A percentile compares a stretch with the other conserved stretches of the same genome.
phyloP scores from a whole-genome alignment of 2,797 vertebrate species.

The Sebastes trivittatus region DNA sequence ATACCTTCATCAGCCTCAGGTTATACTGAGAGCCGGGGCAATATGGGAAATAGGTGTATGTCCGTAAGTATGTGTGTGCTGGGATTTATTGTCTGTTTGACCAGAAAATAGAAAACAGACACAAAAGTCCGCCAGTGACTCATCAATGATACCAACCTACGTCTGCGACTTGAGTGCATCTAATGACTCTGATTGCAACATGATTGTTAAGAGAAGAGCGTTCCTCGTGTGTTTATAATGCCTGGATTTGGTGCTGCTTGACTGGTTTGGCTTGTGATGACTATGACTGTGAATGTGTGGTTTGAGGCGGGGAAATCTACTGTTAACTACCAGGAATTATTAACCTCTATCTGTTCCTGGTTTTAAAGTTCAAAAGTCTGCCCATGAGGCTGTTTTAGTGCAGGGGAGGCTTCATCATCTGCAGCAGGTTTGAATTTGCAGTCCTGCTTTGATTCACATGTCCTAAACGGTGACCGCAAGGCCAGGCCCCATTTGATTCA shows the following conservation, averaged over 20 bases:
- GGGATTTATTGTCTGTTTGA: conserved; percentile 33
- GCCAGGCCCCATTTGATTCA: conserved; percentile 43
- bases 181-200: conserved; percentile 49
- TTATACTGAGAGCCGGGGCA: conserved; percentile 22
- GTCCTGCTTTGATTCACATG: conserved; percentile 50
- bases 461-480: conserved; percentile 46
- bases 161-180: conserved; percentile 18
- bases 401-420: conserved; percentile 29
- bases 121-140: conserved; percentile 51
- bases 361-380: conserved; percentile 66
- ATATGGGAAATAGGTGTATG: conserved; percentile 36
- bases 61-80: conserved; percentile 14
- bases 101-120: conserved; percentile 24
- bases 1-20: conserved; percentile 64
- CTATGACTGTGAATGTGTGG: conserved; percentile 36
- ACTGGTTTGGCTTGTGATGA: conserved; percentile 46
- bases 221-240: conserved; percentile 30
- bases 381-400: conserved; percentile 42
- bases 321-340: conserved; percentile 69
- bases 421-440: conserved; percentile 66
- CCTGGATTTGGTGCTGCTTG: conserved; percentile 36
- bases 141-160: conserved; percentile 29
- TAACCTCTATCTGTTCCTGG: conserved; percentile 67
- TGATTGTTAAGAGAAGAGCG: conserved; percentile 29
- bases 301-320: conserved; percentile 52